Evolutionary conservation across 2,888 invertebrate genomes (phyloP).

Genomic region (Oligia strigilis): DNA sequence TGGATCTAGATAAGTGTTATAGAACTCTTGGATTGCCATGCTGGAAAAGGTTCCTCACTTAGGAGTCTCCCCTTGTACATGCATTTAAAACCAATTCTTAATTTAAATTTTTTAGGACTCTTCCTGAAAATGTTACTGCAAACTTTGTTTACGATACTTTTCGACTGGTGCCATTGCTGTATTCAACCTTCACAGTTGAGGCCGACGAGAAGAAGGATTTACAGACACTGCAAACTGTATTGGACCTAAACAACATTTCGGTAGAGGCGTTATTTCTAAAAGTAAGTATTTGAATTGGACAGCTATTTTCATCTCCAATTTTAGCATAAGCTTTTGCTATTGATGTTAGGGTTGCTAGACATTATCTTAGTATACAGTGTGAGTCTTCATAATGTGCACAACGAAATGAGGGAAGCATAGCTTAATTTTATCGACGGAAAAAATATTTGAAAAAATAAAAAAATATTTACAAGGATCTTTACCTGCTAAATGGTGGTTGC

Average conservation of each 20-base stretch:
- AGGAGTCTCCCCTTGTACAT: not conserved
- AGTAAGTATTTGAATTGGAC: conserved; percentile 70
- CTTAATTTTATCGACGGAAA: no score
- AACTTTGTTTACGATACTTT: conserved; percentile 79
- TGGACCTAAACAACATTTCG: conserved; percentile 81
- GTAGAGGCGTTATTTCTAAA: conserved; percentile 74
- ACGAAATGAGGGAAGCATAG: no score
- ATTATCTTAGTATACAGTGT: no score
- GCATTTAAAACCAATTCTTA: not conserved
- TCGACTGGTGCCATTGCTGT: conserved; percentile 78
- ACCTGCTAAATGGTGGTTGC: no score
- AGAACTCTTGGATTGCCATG: not conserved
- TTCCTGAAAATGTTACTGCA: conserved; percentile 78
- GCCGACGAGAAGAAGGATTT: conserved; percentile 73
- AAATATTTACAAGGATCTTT: no score
- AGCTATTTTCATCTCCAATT: not conserved
- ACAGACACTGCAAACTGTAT: conserved; percentile 75
- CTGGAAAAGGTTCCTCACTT: not conserved
- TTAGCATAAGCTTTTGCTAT: not conserved
- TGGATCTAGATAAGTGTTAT: not conserved
- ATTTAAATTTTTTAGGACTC: conserved; percentile 68
- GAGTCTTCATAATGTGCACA: no score
- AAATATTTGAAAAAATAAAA: no score
- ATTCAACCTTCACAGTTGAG: conserved; percentile 71
- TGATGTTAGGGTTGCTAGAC: not conserved